Evolutionary conservation across 2,888 invertebrate genomes (phyloP).

Genomic region (Priocnemis perturbator): DNA sequence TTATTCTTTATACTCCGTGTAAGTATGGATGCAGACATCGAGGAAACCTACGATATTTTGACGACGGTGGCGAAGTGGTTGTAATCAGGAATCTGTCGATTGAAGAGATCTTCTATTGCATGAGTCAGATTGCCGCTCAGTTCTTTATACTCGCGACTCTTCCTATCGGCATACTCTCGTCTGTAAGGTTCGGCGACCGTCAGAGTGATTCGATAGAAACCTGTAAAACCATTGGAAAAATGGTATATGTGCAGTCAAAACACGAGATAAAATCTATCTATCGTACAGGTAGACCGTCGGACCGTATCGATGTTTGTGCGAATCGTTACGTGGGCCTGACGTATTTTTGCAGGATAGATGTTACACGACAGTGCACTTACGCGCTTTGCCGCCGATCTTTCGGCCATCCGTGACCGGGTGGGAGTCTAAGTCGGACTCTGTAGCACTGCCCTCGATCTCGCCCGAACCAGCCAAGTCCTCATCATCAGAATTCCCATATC

Average conservation of each 20-base stretch:
- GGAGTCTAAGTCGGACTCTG: background rate
- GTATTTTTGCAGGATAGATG: background rate
- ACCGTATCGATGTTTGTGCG: background rate
- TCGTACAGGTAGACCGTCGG: background rate
- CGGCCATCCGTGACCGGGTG: conserved; percentile 10
- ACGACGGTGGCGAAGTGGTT: conserved; percentile 78
- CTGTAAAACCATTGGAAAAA: conserved; percentile 69
- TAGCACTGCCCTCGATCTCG: conserved; percentile 65
- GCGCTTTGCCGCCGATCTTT: conserved; percentile 43
- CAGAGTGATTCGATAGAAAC: conserved; percentile 78
- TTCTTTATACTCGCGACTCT: conserved; percentile 79
- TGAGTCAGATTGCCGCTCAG: conserved; percentile 79
- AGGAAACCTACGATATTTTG: conserved; percentile 81
- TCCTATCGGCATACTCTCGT: conserved; percentile 78
- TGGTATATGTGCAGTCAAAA: too few species aligned
- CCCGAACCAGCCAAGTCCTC: conserved; percentile 69
- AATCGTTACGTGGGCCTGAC: background rate
- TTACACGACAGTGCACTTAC: conserved; percentile 39
- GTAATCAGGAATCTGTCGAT: conserved; percentile 56
- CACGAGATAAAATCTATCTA: too few species aligned
- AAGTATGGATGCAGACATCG: background rate
- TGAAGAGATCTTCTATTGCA: conserved; percentile 79
- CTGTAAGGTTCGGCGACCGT: conserved; percentile 81
- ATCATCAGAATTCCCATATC: conserved; percentile 57
- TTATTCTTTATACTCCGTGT: background rate